A percentile compares a stretch with the other conserved stretches of the same genome.
Conservation (phyloP, 2,113 vertebrate species). For the Actenoides lindsayi region DNA sequence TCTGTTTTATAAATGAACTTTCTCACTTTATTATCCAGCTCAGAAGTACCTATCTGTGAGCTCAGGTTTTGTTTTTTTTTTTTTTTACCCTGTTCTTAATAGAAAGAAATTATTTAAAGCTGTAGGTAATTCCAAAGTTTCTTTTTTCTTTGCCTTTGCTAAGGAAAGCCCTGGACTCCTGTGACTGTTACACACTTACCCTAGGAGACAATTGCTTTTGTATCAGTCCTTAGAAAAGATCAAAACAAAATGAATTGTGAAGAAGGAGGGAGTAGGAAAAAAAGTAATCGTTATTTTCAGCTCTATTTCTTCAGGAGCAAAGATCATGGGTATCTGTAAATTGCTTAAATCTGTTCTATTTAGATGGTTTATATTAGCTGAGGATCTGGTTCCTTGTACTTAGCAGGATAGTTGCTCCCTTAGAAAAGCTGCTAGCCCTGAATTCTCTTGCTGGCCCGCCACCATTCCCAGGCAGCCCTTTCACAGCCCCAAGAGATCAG, state of each 20-base stretch:
- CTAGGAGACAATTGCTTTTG: not conserved
- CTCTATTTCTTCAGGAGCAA: not conserved
- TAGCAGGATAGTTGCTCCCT: not conserved
- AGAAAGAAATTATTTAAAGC: not conserved
- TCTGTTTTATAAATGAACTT: not conserved
- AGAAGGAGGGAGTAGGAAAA: not conserved
- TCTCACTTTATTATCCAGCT: not conserved
- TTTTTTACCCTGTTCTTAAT: not conserved
- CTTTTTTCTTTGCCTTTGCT: not conserved
- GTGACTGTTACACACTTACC: not conserved
- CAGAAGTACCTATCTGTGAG: not conserved
- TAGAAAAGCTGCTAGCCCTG: too few species aligned
- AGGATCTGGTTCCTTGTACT: not conserved
- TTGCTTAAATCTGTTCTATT: not conserved
- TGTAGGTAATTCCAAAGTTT: not conserved
- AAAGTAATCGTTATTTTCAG: not conserved
- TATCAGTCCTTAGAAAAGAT: not conserved
- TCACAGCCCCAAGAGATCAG: too few species aligned
- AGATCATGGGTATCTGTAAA: not conserved
- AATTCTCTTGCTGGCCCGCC: too few species aligned
- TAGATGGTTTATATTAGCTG: not conserved
- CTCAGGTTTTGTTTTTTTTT: not conserved
- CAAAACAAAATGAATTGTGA: not conserved
- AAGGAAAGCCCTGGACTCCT: not conserved
- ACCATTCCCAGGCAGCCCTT: too few species aligned